Conservation (phyloP, 2,113 vertebrate species). For the Corvus hawaiiensis region DNA sequence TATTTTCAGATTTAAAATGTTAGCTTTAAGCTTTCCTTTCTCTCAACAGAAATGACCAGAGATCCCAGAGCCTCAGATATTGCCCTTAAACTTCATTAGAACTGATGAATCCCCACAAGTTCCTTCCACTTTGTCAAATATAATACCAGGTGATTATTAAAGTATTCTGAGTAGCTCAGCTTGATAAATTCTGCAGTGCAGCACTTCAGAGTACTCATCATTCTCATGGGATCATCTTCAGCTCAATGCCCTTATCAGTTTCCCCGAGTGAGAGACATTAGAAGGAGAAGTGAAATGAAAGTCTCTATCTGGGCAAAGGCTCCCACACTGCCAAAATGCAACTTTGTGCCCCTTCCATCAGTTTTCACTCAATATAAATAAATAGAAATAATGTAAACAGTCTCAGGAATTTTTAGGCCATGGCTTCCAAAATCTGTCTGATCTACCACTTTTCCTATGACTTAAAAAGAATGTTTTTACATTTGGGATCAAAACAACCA, state of each 20-base stretch:
- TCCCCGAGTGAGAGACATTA: not conserved
- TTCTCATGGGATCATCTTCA: not conserved
- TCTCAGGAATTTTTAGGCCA: not conserved
- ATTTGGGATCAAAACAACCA: not conserved
- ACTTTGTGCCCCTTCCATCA: not conserved
- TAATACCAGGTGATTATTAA: not conserved
- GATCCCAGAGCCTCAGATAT: not conserved
- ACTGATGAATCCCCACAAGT: not conserved
- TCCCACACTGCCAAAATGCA: not conserved
- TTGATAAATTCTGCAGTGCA: not conserved
- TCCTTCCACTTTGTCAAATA: not conserved
- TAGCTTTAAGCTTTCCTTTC: not conserved
- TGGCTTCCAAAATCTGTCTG: not conserved
- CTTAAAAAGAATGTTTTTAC: not conserved
- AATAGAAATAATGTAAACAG: not conserved
- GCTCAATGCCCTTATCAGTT: not conserved
- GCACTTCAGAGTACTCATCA: not conserved
- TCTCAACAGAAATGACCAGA: not conserved
- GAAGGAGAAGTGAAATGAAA: not conserved
- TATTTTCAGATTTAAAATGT: not conserved
- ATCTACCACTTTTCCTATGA: rapidly evolving
- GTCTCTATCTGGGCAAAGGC: not conserved
- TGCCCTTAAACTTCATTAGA: not conserved
- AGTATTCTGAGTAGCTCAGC: not conserved
- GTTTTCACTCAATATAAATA: not conserved